Evolutionary conservation across 2,113 vertebrate genomes (phyloP).

Genomic region (Pipa parva): DNA sequence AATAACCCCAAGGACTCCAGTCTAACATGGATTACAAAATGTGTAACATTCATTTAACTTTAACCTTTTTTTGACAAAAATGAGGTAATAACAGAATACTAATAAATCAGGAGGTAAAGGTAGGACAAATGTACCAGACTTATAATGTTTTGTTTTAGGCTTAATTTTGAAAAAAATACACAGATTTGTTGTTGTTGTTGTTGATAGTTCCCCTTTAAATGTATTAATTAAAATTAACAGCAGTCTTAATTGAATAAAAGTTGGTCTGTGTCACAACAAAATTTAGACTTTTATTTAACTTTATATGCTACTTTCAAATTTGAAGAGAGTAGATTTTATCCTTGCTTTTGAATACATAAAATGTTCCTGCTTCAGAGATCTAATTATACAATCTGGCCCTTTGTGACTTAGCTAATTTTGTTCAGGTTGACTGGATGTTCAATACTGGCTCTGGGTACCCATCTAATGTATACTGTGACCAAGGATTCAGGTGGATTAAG

Average conservation of each 20-base stretch:
- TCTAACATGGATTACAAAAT: no score
- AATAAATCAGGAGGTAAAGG: no score
- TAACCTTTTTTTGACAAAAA: no score
- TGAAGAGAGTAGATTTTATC: constrained; percentile 53
- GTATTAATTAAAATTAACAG: constrained; percentile 40
- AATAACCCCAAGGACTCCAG: no score
- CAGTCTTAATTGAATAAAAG: constrained; percentile 21
- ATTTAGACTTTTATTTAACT: constrained; percentile 43
- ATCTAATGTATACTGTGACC: constrained; percentile 55
- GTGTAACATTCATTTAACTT: no score
- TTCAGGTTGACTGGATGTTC: constrained; percentile 70
- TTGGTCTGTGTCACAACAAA: constrained; percentile 23
- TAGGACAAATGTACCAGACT: no score
- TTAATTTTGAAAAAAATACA: no score
- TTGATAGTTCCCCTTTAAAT: background rate
- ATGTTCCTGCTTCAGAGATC: constrained; percentile 56
- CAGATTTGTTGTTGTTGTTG: no score
- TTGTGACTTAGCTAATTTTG: constrained; percentile 60
- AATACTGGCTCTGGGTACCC: constrained; percentile 63
- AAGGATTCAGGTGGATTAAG: constrained; percentile 56
- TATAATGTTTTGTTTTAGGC: no score
- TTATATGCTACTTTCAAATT: constrained; percentile 41
- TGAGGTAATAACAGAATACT: no score
- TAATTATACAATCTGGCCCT: constrained; percentile 66
- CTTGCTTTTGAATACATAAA: constrained; percentile 62